Evolutionary conservation across 2,113 vertebrate genomes (phyloP).

Genomic region (Catharus bicknelli): DNA sequence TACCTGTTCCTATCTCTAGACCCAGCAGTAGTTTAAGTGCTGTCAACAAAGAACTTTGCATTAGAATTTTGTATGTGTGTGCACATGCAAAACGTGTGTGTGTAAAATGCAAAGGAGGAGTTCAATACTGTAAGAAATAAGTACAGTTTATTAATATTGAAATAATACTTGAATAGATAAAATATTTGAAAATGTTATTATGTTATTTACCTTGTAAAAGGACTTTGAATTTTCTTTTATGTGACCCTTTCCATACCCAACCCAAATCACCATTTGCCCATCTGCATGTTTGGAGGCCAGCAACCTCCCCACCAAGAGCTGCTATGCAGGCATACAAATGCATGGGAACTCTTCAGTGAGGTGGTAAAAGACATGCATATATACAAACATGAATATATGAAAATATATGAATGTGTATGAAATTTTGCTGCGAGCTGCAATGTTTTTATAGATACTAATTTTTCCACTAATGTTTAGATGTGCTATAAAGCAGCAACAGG

Average conservation of each 20-base stretch:
- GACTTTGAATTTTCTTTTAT: background rate
- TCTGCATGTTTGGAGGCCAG: background rate
- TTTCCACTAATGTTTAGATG: background rate
- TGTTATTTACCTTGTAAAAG: background rate
- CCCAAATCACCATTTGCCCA: background rate
- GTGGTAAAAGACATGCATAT: background rate
- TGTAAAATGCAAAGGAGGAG: background rate
- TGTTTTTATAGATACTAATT: background rate
- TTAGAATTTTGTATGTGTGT: background rate
- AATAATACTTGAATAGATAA: background rate
- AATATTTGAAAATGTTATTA: background rate
- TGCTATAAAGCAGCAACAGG: background rate
- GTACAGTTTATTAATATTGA: background rate
- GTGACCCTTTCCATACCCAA: background rate
- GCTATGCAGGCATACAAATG: background rate
- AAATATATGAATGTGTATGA: background rate
- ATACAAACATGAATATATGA: background rate
- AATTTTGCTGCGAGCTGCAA: background rate
- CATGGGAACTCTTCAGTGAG: background rate
- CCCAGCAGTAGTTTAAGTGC: background rate
- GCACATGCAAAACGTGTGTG: rapidly evolving
- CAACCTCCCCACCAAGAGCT: background rate
- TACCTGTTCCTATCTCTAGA: background rate
- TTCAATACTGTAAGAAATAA: background rate
- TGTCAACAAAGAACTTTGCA: background rate